Evolutionary conservation across 2,888 invertebrate genomes (phyloP), one percentile per base, ranked within the genome.

Genomic region (Tanypteryx hageni): DNA sequence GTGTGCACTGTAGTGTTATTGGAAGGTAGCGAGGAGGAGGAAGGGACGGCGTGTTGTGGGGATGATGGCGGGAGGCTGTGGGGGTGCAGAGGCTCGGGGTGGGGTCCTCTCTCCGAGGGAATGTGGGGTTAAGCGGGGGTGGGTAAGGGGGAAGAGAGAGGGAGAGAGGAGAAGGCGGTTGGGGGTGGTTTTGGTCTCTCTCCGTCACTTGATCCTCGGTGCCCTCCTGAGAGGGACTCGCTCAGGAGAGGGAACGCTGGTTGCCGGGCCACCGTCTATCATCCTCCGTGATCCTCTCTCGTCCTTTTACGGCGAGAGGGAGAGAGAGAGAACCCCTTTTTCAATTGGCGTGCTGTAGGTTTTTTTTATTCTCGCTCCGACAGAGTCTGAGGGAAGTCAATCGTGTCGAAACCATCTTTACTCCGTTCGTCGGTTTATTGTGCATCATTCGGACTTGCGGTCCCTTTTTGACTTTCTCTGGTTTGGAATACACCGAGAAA

Each of bases 151-250:
- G 18, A 56, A 16, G 68, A 68, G 16, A 68, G 68, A 68, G 68
- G 10, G 57, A 56, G 13, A 58, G 56, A 56, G n/a, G 85, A 85
- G 85, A 8, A 22, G 57, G 9, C 57, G 58, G 31, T 58, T 14
- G 57, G 58, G 58, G 57, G 31, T 76, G 76, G 89, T 89, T 89
- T 89, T 44, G 89, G 56, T 64, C 64, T 68, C 68, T n/a, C 89
- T 27, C 22, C 89, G 89, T 89, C 89, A 64, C 89, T 89, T 89
- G 89, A 89, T 89, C 89, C 64, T 27, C 89, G 86, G 61, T 86
- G 86, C 86, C 86, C 85, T 59, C 86, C 31, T 27, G 89, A 89
- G 89, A 64, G 89, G 89, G 89, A 68, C 64, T 58, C 56, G 22
- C 85, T 85, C 58, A 86, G 44, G n/a, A 86, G 86, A 27, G 58